Conservation (phyloP, 2,888 invertebrate genomes). For the Pyrgus malvae region DNA sequence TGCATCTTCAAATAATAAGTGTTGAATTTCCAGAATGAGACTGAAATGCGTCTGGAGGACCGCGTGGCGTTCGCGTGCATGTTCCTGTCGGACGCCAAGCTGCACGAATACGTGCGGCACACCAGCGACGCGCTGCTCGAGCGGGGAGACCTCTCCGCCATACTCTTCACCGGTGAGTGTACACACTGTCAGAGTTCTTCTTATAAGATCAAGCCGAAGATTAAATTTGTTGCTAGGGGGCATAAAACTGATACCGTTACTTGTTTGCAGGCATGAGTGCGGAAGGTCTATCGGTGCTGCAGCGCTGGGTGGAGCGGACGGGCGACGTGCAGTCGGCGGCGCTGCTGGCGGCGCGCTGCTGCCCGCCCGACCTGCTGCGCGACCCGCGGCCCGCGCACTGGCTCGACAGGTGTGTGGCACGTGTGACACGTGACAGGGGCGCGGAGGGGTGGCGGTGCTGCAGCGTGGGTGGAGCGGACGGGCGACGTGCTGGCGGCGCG, state of each 20-base stretch:
- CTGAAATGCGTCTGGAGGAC: conserved; percentile 92
- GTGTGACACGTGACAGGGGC: no score
- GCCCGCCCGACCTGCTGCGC: conserved; percentile 85
- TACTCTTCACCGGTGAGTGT: conserved; percentile 88
- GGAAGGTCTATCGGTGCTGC: conserved; percentile 90
- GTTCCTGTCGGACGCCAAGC: conserved; percentile 90
- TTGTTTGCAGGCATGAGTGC: conserved; percentile 82
- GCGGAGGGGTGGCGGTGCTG: conserved; percentile 89
- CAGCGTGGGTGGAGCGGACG: conserved; percentile 93
- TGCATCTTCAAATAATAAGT: not conserved
- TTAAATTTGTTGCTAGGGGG: not conserved
- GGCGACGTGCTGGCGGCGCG: conserved; percentile 95
- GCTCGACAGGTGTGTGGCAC: conserved; percentile 82
- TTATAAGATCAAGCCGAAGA: not conserved
- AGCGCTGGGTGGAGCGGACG: conserved; percentile 92
- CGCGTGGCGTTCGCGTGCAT: conserved; percentile 95
- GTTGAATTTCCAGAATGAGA: conserved; percentile 85
- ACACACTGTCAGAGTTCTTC: no score
- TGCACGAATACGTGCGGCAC: conserved; percentile 89
- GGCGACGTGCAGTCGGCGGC: conserved; percentile 96
- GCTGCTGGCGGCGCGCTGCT: conserved; percentile 89
- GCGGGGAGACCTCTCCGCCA: conserved; percentile 91
- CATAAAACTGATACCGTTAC: no score
- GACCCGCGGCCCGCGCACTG: conserved; percentile 86
- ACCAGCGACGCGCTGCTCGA: conserved; percentile 86